Evolutionary conservation across 2,888 invertebrate species (phyloP).

Genomic region (Drosophila multiciliata): DNA sequence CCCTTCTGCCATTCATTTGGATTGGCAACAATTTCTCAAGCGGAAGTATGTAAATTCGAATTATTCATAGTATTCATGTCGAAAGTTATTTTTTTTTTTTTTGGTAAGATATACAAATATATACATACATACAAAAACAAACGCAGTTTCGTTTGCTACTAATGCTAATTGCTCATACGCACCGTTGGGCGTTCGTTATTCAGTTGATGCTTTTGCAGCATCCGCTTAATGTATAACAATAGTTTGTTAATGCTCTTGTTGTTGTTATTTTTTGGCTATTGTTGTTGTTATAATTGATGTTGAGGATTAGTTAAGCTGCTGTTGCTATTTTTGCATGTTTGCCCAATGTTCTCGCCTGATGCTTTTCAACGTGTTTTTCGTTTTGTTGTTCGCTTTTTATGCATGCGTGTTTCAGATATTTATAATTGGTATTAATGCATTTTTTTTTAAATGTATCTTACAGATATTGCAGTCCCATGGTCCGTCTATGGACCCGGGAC

Average conservation of each 20-base stretch:
- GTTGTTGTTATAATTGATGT: slow-evolving; percentile 21
- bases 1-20: slow-evolving; percentile 19
- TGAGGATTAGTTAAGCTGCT: slow-evolving; percentile 15
- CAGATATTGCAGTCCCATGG: slow-evolving; percentile 85
- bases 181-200: slow-evolving; percentile 61
- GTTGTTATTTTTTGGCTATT: slow-evolving; percentile 4
- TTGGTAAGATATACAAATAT: slow-evolving; percentile 38
- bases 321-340: slow-evolving; percentile 39
- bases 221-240: slow-evolving; percentile 20
- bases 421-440: slow-evolving; percentile 27
- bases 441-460: slow-evolving; percentile 45
- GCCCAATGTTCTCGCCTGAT: slow-evolving; percentile 23
- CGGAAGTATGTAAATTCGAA: slow-evolving; percentile 26
- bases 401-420: slow-evolving; percentile 11
- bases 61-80: slow-evolving; percentile 44
- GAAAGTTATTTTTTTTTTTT: slow-evolving; percentile 20
- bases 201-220: slow-evolving; percentile 32
- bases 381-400: slow-evolving; percentile 17
- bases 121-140: slow-evolving; percentile 10
- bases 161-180: slow-evolving; percentile 69
- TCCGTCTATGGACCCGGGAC: slow-evolving; percentile 83
- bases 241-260: slow-evolving; percentile 21
- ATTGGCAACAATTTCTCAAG: slow-evolving; percentile 5
- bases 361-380: slow-evolving; percentile 9
- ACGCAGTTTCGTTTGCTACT: slow-evolving; percentile 35